phyloP scores from a whole-genome alignment of 1,140 invertebrate genomes.

The Anastrepha ludens region DNA sequence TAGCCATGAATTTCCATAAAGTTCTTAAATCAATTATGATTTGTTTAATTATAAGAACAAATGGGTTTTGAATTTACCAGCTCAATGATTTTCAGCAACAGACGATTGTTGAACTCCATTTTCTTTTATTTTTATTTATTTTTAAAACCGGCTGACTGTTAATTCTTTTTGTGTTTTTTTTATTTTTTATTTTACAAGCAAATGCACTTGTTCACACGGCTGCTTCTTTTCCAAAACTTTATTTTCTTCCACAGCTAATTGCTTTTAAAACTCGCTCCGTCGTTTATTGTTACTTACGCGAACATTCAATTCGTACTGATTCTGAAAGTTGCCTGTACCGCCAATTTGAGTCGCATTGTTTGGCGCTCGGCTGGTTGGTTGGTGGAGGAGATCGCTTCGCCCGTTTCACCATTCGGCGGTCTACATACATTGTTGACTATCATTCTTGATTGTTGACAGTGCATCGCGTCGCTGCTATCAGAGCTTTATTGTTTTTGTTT shows the following conservation, averaged over 20 bases:
- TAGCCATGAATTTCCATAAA: background rate
- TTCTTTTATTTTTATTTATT: slow-evolving; percentile 30
- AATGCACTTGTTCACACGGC: slow-evolving; percentile 3
- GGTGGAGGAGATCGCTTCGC: background rate
- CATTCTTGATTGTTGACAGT: background rate
- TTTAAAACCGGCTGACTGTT: background rate
- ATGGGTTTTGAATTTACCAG: slow-evolving; percentile 72
- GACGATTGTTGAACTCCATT: slow-evolving; percentile 73
- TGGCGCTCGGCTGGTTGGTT: background rate
- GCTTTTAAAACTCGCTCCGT: background rate
- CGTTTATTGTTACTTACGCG: background rate
- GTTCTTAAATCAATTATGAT: background rate
- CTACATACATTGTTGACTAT: background rate
- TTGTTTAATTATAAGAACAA: slow-evolving; percentile 6
- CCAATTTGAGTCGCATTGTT: slow-evolving; percentile 15
- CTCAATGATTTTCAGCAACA: slow-evolving; percentile 71
- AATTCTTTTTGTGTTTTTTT: background rate
- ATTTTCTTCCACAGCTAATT: slow-evolving; percentile 28
- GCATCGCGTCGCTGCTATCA: background rate
- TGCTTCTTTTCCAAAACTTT: background rate
- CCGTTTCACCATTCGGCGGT: background rate
- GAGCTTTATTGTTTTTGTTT: background rate
- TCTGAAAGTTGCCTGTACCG: background rate
- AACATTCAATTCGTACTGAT: slow-evolving; percentile 32
- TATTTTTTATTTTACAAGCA: background rate